phyloP scores from a whole-genome alignment of 2,888 invertebrate species.

The Rhagonycha lutea region DNA sequence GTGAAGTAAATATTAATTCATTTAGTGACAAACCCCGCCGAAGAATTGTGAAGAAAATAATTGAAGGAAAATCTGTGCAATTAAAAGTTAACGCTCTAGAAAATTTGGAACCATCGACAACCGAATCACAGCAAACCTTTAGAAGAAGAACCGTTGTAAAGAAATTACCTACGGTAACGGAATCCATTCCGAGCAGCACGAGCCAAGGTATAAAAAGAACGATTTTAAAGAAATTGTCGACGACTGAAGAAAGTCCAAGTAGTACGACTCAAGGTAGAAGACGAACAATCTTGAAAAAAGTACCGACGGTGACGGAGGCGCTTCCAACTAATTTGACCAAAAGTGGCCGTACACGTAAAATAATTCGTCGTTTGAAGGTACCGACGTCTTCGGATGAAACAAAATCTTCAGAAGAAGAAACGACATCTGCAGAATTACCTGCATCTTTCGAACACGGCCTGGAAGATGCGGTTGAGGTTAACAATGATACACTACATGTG shows the following conservation, averaged over 20 bases:
- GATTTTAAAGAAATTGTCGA: slow-evolving; percentile 47
- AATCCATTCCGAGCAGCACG: slow-evolving; percentile 41
- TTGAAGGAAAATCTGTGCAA: slow-evolving; percentile 11
- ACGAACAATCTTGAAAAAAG: background rate
- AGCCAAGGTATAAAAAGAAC: slow-evolving; percentile 40
- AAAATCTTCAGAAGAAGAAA: background rate
- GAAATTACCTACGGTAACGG: slow-evolving; percentile 27
- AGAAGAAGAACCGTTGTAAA: background rate
- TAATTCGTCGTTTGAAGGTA: slow-evolving; percentile 43
- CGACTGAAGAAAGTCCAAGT: slow-evolving; percentile 2
- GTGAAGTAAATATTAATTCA: slow-evolving; percentile 37
- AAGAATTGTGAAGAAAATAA: slow-evolving; percentile 6
- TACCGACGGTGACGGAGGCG: slow-evolving; percentile 12
- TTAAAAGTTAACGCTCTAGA: background rate
- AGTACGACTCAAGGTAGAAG: background rate
- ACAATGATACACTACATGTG: background rate
- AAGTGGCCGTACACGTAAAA: slow-evolving; percentile 40
- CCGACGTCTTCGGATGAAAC: slow-evolving; percentile 50
- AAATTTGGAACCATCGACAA: background rate
- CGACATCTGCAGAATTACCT: background rate
- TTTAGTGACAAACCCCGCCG: slow-evolving; percentile 9
- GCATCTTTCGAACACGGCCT: too few relatives aligned
- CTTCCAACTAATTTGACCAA: slow-evolving; percentile 20
- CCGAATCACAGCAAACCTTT: background rate
- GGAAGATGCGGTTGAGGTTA: background rate